Evolutionary conservation across 2,797 vertebrate species (phyloP).

Genomic region (Dendrocincla fuliginosa): DNA sequence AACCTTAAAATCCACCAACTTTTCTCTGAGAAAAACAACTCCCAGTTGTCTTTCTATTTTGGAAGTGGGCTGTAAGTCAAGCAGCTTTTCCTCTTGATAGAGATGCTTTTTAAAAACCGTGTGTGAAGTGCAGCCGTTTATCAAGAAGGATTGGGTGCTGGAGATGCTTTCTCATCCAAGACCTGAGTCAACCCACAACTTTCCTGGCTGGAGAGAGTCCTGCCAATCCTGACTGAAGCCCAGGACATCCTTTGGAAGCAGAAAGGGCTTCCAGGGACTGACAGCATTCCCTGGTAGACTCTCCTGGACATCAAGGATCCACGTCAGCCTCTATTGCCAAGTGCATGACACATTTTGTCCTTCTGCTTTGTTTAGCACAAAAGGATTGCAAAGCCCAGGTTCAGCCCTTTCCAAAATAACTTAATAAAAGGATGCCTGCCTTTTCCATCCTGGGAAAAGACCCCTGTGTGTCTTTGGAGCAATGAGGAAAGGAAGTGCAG

Average conservation of each 20-base stretch:
- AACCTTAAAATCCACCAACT: background rate
- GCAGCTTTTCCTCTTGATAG: background rate
- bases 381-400: background rate
- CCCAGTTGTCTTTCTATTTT: background rate
- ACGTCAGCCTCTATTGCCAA: background rate
- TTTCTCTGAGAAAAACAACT: background rate
- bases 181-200: background rate
- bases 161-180: background rate
- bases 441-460: background rate
- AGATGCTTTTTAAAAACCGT: background rate
- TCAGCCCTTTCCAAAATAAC: background rate
- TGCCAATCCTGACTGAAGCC: background rate
- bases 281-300: background rate
- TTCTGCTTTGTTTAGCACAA: background rate
- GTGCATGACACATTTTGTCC: accelerated
- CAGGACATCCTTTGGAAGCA: background rate
- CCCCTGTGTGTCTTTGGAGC: background rate
- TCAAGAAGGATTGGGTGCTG: background rate
- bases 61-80: conserved; percentile 10
- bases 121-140: background rate
- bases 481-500: background rate
- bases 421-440: background rate
- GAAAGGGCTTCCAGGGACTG: background rate
- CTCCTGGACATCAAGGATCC: background rate
- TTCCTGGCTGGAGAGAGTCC: background rate